These are phyloP conservation scores for Xenopus tropicalis DNA, from an alignment of 2,113 vertebrate genomes.

Conservation along the genomic window UCB_Xtro_10.0 CM004443.2:56513501-56514000, in stretches of 20 bases:
- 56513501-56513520: slow-evolving; percentile 76
- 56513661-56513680: not conserved
- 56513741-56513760: not conserved
- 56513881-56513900: no score
- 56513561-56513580: slow-evolving; percentile 25
- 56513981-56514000: no score
- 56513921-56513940: no score
- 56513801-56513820: no score
- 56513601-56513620: slow-evolving; percentile 29
- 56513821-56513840: no score
- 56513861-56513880: no score
- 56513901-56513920: no score
- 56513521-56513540: slow-evolving; percentile 53
- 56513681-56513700: not conserved
- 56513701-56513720: not conserved
- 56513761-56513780: no score
- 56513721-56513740: not conserved
- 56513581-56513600: slow-evolving; percentile 29
- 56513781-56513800: no score
- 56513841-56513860: no score
- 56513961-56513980: no score
- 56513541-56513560: slow-evolving; percentile 5
- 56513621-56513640: slow-evolving; percentile 29
- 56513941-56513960: no score
- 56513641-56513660: not conserved